Conservation (phyloP, 37 sponge, comb jelly and placozoan species). For the Cliona cf. orientalis region DNA sequence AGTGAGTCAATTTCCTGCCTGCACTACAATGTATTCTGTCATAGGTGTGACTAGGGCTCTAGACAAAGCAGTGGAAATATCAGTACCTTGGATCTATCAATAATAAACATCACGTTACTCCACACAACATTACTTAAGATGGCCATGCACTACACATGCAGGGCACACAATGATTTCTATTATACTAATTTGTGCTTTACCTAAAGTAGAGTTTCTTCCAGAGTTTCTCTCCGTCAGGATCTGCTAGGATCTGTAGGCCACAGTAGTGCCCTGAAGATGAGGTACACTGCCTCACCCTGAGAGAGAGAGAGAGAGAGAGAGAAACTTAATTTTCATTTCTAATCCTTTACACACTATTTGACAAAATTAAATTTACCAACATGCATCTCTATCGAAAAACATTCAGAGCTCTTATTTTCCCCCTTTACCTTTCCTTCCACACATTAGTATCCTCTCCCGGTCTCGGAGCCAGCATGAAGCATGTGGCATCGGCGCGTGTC, state of each 20-base stretch:
- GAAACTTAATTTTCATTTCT: not conserved
- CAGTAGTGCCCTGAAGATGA: slow-evolving; percentile 51
- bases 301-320: not conserved
- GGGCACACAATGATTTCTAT: not conserved
- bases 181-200: slow-evolving; percentile 39
- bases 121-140: not conserved
- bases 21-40: too few species aligned
- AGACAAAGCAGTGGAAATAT: too few species aligned
- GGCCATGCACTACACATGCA: not conserved
- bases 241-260: slow-evolving; percentile 73
- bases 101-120: not conserved
- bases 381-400: not conserved
- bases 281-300: slow-evolving; percentile 40
- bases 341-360: not conserved
- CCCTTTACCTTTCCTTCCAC: slow-evolving; percentile 62
- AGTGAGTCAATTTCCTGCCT: too few species aligned
- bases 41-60: not conserved
- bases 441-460: slow-evolving; percentile 62
- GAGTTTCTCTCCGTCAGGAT: slow-evolving; percentile 61
- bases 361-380: slow-evolving; percentile 1
- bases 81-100: not conserved
- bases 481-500: slow-evolving; percentile 70
- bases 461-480: slow-evolving; percentile 58
- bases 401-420: not conserved
- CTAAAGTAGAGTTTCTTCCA: slow-evolving; percentile 81